Evolutionary conservation across 2,797 vertebrate species (phyloP).

Genomic region (Centroberyx gerrardi): DNA sequence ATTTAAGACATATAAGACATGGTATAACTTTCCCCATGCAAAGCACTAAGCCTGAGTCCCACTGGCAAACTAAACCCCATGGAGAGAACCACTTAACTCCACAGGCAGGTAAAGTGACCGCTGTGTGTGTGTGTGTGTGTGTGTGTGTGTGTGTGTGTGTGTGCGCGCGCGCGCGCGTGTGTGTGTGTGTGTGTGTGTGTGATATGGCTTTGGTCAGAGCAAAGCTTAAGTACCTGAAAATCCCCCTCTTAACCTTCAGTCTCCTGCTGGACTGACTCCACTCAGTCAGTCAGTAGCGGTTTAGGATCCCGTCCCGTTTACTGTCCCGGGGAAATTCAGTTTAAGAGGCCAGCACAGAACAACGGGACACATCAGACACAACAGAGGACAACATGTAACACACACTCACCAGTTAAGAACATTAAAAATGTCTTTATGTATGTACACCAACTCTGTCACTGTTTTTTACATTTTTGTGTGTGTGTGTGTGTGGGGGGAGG

Average conservation of each 20-base stretch:
- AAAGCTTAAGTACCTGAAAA: constrained; percentile 54
- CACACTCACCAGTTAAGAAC: no score
- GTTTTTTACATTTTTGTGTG: no score
- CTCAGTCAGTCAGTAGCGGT: neutral
- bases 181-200: neutral
- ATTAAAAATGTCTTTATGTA: no score
- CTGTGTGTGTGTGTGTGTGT: neutral
- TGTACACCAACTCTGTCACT: no score
- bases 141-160: constrained; percentile 1
- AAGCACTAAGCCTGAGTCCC: constrained; percentile 23
- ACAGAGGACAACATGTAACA: neutral
- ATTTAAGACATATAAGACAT: neutral
- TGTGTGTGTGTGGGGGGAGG: no score
- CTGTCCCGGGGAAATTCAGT: constrained; percentile 11
- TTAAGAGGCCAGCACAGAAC: neutral
- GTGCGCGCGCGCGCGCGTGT: neutral
- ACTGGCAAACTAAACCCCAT: constrained; percentile 32
- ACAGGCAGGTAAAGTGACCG: constrained; percentile 45
- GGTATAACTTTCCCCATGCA: neutral
- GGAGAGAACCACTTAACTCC: constrained; percentile 51
- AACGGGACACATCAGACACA: neutral
- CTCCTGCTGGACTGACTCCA: constrained; percentile 14
- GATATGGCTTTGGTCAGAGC: neutral
- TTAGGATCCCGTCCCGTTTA: constrained; percentile 5
- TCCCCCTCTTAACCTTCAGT: constrained; percentile 44